phyloP scores from a whole-genome alignment of 2,888 invertebrate genomes.

The Sphinx pinastri region DNA sequence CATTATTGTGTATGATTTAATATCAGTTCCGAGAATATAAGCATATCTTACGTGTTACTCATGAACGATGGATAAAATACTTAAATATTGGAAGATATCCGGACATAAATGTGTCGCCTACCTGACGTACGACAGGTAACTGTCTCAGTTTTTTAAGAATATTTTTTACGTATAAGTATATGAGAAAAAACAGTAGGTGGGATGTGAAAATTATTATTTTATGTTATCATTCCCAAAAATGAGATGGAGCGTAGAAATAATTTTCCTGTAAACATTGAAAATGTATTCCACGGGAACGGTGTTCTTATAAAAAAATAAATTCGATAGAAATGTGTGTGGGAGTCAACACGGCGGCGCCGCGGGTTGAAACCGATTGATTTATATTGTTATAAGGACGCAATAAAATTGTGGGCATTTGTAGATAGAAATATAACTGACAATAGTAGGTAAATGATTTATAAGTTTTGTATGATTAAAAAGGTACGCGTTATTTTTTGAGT shows the following conservation, averaged over 20 bases:
- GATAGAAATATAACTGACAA: background rate
- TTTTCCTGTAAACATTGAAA: conserved; percentile 15
- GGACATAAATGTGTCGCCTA: no score
- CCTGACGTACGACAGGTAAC: no score
- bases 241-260: background rate
- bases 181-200: background rate
- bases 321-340: conserved; percentile 38
- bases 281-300: background rate
- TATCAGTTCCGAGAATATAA: no score
- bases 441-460: background rate
- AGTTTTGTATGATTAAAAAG: no score
- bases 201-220: background rate
- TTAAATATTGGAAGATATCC: no score
- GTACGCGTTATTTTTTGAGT: no score
- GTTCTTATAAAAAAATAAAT: conserved; percentile 36
- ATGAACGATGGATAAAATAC: no score
- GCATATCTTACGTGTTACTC: no score
- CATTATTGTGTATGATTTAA: no score
- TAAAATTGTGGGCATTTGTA: conserved; percentile 34
- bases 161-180: background rate
- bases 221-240: background rate
- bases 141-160: no score
- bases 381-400: conserved; percentile 48
- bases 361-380: conserved; percentile 46
- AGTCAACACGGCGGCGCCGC: conserved; percentile 43